These are phyloP conservation scores for Xestia ashworthii DNA, from an alignment of 2,888 invertebrate species.

Conservation along the genomic window DNA sequence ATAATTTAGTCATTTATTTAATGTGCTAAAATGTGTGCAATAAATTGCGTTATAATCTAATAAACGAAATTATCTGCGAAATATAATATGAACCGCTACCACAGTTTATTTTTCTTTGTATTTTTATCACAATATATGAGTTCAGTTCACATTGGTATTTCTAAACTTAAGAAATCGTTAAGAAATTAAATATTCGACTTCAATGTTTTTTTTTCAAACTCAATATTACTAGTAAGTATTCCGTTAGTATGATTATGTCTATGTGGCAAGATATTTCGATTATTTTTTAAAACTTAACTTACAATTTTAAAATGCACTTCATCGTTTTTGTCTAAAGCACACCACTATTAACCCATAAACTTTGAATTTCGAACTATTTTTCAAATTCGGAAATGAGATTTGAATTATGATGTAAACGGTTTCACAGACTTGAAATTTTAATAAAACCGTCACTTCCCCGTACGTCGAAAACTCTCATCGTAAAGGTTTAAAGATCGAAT, in stretches of 20 bases:
- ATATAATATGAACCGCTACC: not conserved
- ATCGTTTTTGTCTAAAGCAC: not conserved
- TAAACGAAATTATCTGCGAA: constrained; percentile 7
- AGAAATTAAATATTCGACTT: not conserved
- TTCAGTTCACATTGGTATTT: not conserved
- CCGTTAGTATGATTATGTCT: not conserved
- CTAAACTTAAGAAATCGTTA: not conserved
- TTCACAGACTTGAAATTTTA: constrained; percentile 28
- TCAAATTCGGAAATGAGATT: not conserved
- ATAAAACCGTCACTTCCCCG: constrained; percentile 40
- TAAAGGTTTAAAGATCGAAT: constrained; percentile 62
- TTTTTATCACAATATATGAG: not conserved
- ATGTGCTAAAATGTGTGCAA: constrained; percentile 37
- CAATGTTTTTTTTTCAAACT: not conserved
- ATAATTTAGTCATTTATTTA: constrained; percentile 41
- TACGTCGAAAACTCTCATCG: constrained; percentile 37
- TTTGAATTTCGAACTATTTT: not conserved
- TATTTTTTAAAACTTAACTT: not conserved
- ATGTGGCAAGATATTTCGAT: not conserved
- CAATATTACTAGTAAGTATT: not conserved
- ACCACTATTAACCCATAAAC: not conserved
- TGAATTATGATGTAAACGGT: not conserved
- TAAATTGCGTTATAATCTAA: constrained; percentile 37
- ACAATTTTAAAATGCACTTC: not conserved
- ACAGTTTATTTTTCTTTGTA: not conserved